Percentiles rank a stretch among this genome's conserved stretches.
Conservation (phyloP, 2,888 invertebrate species). For the Penaeus monodon region DNA sequence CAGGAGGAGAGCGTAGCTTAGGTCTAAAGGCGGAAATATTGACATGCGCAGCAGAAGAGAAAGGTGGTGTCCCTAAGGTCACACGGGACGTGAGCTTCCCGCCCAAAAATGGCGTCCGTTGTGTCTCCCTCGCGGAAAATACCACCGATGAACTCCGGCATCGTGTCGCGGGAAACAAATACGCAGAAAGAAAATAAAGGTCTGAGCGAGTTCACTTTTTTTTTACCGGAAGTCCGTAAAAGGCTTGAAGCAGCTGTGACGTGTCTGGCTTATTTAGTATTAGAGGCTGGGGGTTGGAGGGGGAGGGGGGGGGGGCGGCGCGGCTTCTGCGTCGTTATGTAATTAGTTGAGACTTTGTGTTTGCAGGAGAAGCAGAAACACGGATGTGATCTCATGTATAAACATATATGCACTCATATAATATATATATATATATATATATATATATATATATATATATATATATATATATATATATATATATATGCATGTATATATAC, state of each 20-base stretch:
- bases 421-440: too few species aligned
- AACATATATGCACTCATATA: too few species aligned
- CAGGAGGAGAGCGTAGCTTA: background rate
- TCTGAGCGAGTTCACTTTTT: background rate
- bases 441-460: too few species aligned
- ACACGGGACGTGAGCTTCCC: slow-evolving; percentile 33
- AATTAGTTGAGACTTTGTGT: background rate
- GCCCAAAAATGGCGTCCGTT: slow-evolving; percentile 29
- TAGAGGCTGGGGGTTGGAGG: background rate
- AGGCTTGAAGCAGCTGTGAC: slow-evolving; percentile 7
- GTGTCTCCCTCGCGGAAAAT: slow-evolving; percentile 13
- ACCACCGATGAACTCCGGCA: slow-evolving; percentile 33
- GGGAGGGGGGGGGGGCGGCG: background rate
- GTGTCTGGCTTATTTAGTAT: slow-evolving; percentile 19
- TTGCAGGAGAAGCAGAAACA: background rate
- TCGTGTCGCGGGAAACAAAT: slow-evolving; percentile 20
- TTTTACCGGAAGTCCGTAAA: slow-evolving; percentile 38
- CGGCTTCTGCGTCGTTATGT: background rate
- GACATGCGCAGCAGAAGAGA: slow-evolving; percentile 24
- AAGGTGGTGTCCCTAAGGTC: slow-evolving; percentile 40
- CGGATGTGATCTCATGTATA: too few species aligned
- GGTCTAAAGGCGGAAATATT: slow-evolving; percentile 25
- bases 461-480: too few species aligned
- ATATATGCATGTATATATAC: too few species aligned
- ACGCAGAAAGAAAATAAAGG: slow-evolving; percentile 22